Evolutionary conservation across 2,113 vertebrate genomes (phyloP).

Genomic region (Urocynchramus pylzowi): DNA sequence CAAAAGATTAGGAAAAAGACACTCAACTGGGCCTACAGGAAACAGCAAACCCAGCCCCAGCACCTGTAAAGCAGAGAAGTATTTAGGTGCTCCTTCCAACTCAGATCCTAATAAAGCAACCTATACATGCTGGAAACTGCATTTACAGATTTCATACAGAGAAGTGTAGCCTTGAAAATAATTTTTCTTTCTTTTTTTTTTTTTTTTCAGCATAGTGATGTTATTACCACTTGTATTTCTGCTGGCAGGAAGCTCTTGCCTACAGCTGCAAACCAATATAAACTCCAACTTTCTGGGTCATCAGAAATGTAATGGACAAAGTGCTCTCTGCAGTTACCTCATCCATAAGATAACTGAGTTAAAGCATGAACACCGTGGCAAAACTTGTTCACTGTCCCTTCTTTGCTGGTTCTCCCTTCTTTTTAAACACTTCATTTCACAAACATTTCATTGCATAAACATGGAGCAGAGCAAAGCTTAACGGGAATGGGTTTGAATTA

Average conservation of each 20-base stretch:
- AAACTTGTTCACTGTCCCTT: not conserved
- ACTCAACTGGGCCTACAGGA: not conserved
- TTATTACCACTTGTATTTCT: constrained; percentile 37
- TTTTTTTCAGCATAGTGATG: not conserved
- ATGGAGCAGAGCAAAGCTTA: not conserved
- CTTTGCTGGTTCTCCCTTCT: not conserved
- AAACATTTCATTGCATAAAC: not conserved
- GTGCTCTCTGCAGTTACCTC: not conserved
- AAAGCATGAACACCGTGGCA: not conserved
- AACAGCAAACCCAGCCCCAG: not conserved
- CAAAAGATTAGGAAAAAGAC: not conserved
- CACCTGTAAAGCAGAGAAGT: not conserved
- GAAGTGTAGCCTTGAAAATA: not conserved
- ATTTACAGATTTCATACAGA: not conserved
- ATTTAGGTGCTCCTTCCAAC: not conserved
- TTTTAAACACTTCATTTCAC: not conserved
- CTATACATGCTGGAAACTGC: not conserved
- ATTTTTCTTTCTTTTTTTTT: not conserved
- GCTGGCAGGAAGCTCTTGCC: constrained; percentile 27
- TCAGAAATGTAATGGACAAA: not conserved
- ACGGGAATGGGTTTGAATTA: accelerated
- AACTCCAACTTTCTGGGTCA: constrained; percentile 22
- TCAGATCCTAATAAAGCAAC: not conserved
- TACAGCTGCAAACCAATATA: constrained; percentile 27
- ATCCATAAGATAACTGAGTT: not conserved